Evolutionary conservation across 2,113 vertebrate species (phyloP), one percentile per base, ranked within the genome.

Genomic region (Ornithorhynchus anatinus): DNA sequence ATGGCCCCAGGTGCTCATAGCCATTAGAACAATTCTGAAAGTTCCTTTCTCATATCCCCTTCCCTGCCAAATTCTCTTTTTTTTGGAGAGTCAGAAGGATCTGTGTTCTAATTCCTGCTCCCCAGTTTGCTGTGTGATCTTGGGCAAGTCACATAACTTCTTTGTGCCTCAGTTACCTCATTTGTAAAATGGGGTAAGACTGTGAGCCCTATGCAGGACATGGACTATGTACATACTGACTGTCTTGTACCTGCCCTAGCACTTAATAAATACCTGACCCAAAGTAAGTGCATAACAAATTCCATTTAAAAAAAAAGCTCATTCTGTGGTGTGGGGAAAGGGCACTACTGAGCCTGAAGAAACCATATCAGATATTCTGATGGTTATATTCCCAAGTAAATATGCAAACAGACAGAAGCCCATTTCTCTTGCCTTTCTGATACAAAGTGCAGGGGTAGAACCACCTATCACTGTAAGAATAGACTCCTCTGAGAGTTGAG

Each of bases 291-390:
- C n/a, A n/a, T n/a, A n/a, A n/a, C n/a, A n/a, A n/a, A n/a, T n/a
- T n/a, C n/a, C n/a, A n/a, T n/a, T n/a, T n/a, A n/a, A n/a, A n/a
- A n/a, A n/a, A n/a, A n/a, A n/a, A n/a, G n/a, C n/a, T n/a, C 63
- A 5, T 13, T 1, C 27, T 27, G 68, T 33, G 54, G 39, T 6
- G 35, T 50, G 52, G 33, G 66, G 68, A 71, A 57, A 44, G 60
- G 66, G 25, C 2, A 48, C 35, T 64, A 10, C 64, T 68, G 53
- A 66, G 27, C 60, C 39, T 60, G 69, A 67, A 82, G 54, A 69
- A 72, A 48, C 72, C 72, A 69, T 67, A 67, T 57, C 75, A 57
- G 52, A 58, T 77, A 67, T 80, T 78, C 75, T 78, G n/a, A 76
- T 66, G 84, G 68, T 57, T 72, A 14, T 14, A 19, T 50, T 54